Conservation (phyloP, 2,797 vertebrate genomes). For the Cetoscarus ocellatus region DNA sequence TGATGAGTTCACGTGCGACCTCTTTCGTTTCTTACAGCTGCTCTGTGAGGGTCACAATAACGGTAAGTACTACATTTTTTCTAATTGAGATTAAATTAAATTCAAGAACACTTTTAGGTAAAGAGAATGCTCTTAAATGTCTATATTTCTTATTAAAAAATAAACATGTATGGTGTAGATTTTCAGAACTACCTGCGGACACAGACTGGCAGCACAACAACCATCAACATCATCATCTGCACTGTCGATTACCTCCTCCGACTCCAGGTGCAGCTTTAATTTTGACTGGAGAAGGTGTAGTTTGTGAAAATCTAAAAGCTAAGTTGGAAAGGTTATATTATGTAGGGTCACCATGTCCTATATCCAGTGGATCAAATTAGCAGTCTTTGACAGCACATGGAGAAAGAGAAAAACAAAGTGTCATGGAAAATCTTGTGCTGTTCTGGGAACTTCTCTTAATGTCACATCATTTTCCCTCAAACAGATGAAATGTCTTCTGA, state of each 20-base stretch:
- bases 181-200: constrained; percentile 97
- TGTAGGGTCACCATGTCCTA: no score
- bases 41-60: constrained; percentile 98
- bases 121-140: background rate
- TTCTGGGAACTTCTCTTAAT: no score
- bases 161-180: constrained; percentile 78
- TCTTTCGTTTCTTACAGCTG: constrained; percentile 95
- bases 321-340: background rate
- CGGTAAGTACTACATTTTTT: constrained; percentile 77
- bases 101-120: background rate
- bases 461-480: no score
- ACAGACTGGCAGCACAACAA: constrained; percentile 95
- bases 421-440: no score
- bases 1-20: constrained; percentile 95
- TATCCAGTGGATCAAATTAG: no score
- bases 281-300: background rate
- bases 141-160: background rate
- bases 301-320: constrained; percentile 3
- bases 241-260: constrained; percentile 96
- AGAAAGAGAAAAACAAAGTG: no score
- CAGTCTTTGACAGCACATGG: no score
- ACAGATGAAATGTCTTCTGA: no score
- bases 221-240: constrained; percentile 97
- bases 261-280: constrained; percentile 86
- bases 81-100: background rate